These are phyloP conservation scores for Oxyruncus cristatus DNA, from an alignment of 2,113 vertebrate genomes.

Conservation along the genomic window DNA sequence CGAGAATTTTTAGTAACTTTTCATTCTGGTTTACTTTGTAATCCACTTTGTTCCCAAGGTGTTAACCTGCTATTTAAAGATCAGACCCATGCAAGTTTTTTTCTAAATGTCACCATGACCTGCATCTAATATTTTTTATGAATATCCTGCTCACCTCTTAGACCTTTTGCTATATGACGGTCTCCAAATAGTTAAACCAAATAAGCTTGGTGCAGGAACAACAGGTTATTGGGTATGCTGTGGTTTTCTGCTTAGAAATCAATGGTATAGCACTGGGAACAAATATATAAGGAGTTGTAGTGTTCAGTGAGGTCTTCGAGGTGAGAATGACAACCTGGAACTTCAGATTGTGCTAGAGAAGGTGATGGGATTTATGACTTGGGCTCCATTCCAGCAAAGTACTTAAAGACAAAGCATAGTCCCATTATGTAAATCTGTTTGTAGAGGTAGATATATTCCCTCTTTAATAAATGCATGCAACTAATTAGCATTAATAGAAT, in stretches of 20 bases:
- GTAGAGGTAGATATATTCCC: not conserved
- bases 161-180: not conserved
- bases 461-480: not conserved
- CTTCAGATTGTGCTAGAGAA: not conserved
- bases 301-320: not conserved
- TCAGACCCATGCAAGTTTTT: not conserved
- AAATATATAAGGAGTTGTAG: not conserved
- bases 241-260: not conserved
- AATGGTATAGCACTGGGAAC: not conserved
- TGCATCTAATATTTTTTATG: not conserved
- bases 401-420: not conserved
- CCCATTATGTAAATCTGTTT: conserved; percentile 1
- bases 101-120: not conserved
- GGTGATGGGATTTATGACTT: not conserved
- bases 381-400: not conserved
- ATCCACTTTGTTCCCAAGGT: not conserved
- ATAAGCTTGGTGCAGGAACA: not conserved
- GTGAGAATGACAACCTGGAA: not conserved
- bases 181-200: not conserved
- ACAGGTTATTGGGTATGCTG: accelerated
- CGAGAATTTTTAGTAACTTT: not conserved
- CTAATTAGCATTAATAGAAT: not conserved
- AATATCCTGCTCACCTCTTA: not conserved
- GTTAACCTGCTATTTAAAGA: not conserved
- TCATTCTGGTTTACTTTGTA: not conserved